Percentiles rank a stretch among this genome's conserved stretches.
Evolutionary conservation across 2,113 vertebrate species (phyloP).

Genomic region (Catagonus wagneri): DNA sequence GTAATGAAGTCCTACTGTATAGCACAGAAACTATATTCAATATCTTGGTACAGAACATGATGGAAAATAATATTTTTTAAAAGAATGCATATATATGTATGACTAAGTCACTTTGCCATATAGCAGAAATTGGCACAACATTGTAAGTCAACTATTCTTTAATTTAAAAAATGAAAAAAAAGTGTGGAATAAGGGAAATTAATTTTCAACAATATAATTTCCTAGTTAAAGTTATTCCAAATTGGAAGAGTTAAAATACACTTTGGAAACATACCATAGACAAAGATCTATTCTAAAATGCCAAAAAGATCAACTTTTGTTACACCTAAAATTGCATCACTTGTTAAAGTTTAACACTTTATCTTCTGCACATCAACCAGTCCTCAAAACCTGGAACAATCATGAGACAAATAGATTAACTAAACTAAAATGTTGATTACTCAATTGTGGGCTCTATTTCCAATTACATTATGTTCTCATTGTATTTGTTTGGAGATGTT

Average conservation of each 20-base stretch:
- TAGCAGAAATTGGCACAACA: no score
- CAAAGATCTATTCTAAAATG: slow-evolving; percentile 17
- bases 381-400: not conserved
- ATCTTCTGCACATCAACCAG: not conserved
- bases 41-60: no score
- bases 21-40: no score
- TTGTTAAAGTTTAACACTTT: not conserved
- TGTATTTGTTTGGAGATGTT: not conserved
- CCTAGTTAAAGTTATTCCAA: not conserved
- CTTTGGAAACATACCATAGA: not conserved
- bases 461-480: not conserved
- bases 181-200: not conserved
- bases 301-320: not conserved
- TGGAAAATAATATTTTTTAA: no score
- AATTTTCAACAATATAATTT: not conserved
- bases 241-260: not conserved
- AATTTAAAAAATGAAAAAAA: no score
- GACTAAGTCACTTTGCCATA: no score
- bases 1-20: no score
- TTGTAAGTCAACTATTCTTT: no score
- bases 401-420: not conserved
- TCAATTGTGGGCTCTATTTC: not conserved
- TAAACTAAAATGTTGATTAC: not conserved
- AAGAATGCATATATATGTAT: no score
- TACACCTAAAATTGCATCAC: not conserved